These are phyloP conservation scores for Diplolepis rosae DNA, from an alignment of 2,888 invertebrate species.

Conservation along the genomic window DNA sequence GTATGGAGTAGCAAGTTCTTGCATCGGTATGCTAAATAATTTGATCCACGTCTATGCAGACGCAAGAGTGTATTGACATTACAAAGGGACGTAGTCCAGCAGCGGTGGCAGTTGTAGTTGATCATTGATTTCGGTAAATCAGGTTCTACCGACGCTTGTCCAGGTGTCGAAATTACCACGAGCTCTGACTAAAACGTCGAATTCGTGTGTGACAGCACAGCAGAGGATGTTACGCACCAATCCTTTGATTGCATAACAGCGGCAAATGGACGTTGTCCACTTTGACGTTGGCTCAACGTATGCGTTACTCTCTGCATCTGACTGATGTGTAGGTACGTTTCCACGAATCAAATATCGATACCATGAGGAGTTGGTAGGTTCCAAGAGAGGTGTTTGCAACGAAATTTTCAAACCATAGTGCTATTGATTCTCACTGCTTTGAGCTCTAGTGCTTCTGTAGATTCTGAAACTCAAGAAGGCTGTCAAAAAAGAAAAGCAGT, in stretches of 20 bases:
- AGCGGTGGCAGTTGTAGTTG: slow-evolving; percentile 34
- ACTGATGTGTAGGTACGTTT: slow-evolving; percentile 57
- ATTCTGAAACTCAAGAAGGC: neutral
- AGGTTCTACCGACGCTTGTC: slow-evolving; percentile 32
- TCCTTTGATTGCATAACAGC: slow-evolving; percentile 45
- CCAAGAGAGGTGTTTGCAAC: slow-evolving; percentile 12
- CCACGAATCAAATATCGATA: slow-evolving; percentile 63
- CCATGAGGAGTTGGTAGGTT: slow-evolving; percentile 48
- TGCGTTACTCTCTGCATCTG: slow-evolving; percentile 2
- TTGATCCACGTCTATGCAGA: slow-evolving; percentile 11
- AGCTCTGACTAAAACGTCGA: slow-evolving; percentile 34
- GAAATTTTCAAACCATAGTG: slow-evolving; percentile 19
- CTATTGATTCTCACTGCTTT: slow-evolving; percentile 17
- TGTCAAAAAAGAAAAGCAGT: neutral
- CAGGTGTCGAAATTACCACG: slow-evolving; percentile 33
- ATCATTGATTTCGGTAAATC: slow-evolving; percentile 54
- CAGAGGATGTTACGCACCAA: slow-evolving; percentile 43
- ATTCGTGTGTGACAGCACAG: slow-evolving; percentile 46
- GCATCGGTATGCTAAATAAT: slow-evolving; percentile 17
- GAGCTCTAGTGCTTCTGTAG: neutral
- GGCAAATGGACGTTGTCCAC: slow-evolving; percentile 57
- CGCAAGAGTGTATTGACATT: slow-evolving; percentile 17
- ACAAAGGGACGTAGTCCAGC: slow-evolving; percentile 20
- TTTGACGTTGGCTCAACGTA: slow-evolving; percentile 59
- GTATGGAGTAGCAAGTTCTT: neutral